A percentile compares a stretch with the other conserved stretches of the same genome.
These are phyloP conservation scores for Misgurnus mizolepis DNA, from an alignment of 2,113 vertebrate species.

Conservation along the genomic window DNA sequence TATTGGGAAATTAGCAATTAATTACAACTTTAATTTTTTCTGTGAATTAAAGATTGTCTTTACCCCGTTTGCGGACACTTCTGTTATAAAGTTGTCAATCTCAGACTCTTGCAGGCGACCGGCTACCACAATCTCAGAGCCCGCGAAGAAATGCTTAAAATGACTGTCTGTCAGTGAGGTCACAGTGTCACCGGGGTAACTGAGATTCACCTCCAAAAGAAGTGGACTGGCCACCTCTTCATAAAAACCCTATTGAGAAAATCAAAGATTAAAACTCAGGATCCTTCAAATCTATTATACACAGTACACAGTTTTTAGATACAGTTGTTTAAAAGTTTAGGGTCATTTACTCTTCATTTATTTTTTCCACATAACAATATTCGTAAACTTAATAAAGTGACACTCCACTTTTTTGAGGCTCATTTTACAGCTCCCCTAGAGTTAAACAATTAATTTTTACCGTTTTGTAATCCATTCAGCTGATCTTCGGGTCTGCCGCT, in stretches of 20 bases:
- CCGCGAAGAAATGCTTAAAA: constrained; percentile 82
- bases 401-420: too few relatives aligned
- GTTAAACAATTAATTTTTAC: too few relatives aligned
- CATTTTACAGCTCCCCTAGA: too few relatives aligned
- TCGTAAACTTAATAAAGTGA: too few relatives aligned
- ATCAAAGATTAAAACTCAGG: not conserved
- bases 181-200: constrained; percentile 76
- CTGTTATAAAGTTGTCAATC: constrained; percentile 73
- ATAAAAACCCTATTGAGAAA: constrained; percentile 59
- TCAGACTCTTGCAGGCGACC: constrained; percentile 79
- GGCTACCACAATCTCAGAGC: constrained; percentile 88
- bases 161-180: constrained; percentile 76
- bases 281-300: not conserved
- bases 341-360: too few relatives aligned
- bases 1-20: not conserved
- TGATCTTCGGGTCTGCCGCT: too few relatives aligned
- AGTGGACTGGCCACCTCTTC: constrained; percentile 85
- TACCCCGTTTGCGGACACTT: constrained; percentile 80
- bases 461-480: too few relatives aligned
- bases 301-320: not conserved
- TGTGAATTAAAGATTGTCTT: constrained; percentile 31
- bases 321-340: too few relatives aligned
- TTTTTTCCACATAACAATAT: too few relatives aligned
- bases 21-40: too few relatives aligned
- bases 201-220: constrained; percentile 78